Base-by-base conservation (phyloP, 1,140 invertebrate species). In the Zaprionus davidi region DNA sequence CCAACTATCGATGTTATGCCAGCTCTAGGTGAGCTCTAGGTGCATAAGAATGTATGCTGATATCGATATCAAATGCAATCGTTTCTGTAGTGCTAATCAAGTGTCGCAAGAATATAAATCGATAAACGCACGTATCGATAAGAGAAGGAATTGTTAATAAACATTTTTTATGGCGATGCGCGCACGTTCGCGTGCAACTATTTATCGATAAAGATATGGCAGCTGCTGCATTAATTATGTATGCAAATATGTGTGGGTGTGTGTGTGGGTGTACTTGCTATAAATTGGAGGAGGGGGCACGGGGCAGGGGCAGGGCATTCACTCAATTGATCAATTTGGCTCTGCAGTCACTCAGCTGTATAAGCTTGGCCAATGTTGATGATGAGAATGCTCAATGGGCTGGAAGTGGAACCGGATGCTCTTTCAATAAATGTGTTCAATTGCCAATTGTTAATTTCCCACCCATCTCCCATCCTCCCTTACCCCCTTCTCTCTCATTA, bases 381-480 rank as follows among this genome's bases (percentile, higher is more conserved):
- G 53, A 66, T 60, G 68, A 75, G 64, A 64, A 24, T 76, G 68
- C 44, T 71, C 73, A 76, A 76, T 76, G 68, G 73, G 44, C 68
- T 76, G 68, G 68, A 76, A 71, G 60, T 71, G 73, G 69, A 65
- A 76, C 60, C 69, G 74, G 74, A 71, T 76, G 74, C 56, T 65
- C 55, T 44, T 71, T 72, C 68, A 71, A 72, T 76, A 71, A 71
- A 44, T 62, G 36, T 58, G 55, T 58, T 36, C 59, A 70, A 64
- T 70, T 69, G 65, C 26, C 53, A 60, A 71, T 71, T 75, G 46
- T 67, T 67, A 34, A 59, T 59, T 60, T 60, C 36, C 44, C 38
- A 22, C 22, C 17, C 12, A 12, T 20, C 7, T 2, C 7, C 28
- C 7, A 1, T 2, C 2, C 36, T 12, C 38, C 38, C 3, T 5